phyloP scores from a whole-genome alignment of 2,797 vertebrate genomes.

The Podarcis lilfordi region DNA sequence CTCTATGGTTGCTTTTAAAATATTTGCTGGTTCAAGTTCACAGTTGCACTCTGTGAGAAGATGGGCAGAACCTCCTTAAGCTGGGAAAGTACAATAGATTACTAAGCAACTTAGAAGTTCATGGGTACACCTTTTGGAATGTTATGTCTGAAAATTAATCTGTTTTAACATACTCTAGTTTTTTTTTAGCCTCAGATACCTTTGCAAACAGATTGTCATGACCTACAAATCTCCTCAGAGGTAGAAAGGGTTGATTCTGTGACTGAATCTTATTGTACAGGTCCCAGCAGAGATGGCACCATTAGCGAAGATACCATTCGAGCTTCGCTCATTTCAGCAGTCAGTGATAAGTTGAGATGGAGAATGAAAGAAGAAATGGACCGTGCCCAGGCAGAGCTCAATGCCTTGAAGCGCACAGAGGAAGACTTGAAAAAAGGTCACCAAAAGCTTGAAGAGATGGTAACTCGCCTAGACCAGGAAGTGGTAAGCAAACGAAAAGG shows the following conservation, averaged over 20 bases:
- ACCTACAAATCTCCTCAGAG: neutral
- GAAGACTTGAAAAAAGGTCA: slow-evolving; percentile 98
- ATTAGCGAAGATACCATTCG: slow-evolving; percentile 98
- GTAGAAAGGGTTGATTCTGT: neutral
- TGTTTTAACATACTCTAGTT: neutral
- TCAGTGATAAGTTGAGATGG: slow-evolving; percentile 97
- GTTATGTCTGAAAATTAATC: slow-evolving; percentile 18
- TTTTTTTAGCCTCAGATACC: neutral
- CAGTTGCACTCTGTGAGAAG: neutral
- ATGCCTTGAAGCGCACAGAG: slow-evolving; percentile 95
- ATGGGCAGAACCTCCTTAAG: neutral
- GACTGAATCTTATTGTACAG: slow-evolving; percentile 71
- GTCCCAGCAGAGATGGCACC: slow-evolving; percentile 92
- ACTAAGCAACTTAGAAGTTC: neutral
- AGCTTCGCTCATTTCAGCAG: slow-evolving; percentile 95
- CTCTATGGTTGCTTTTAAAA: neutral
- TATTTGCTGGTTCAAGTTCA: neutral
- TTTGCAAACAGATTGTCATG: neutral
- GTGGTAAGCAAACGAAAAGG: slow-evolving; percentile 84
- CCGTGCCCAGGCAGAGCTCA: slow-evolving; percentile 95
- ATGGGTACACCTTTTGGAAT: slow-evolving; percentile 8
- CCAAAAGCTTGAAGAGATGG: slow-evolving; percentile 98
- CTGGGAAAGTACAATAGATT: neutral
- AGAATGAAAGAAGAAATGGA: slow-evolving; percentile 99
- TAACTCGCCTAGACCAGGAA: slow-evolving; percentile 95